These are phyloP conservation scores for Actias luna DNA, from an alignment of 2,888 invertebrate species.

Conservation along the genomic window DNA sequence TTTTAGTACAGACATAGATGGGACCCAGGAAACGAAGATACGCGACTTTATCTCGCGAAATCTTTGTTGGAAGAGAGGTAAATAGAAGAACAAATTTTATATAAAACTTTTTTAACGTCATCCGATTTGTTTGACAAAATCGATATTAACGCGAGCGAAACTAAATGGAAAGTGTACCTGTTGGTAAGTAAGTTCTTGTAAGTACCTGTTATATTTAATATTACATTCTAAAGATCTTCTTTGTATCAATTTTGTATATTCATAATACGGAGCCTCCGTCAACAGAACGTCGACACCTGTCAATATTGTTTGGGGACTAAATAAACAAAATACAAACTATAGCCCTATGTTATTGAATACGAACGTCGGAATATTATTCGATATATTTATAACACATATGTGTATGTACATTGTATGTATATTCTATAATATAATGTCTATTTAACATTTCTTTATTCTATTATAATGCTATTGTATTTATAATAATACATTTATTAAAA, in stretches of 20 bases:
- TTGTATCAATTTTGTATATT: slow-evolving; percentile 52
- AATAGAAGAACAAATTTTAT: too few relatives aligned
- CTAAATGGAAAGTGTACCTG: background rate
- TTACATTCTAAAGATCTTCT: slow-evolving; percentile 24
- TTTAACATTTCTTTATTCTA: background rate
- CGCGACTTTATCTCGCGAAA: too few relatives aligned
- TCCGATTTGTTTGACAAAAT: too few relatives aligned
- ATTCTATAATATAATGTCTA: background rate
- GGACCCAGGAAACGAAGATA: too few relatives aligned
- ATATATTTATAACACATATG: background rate
- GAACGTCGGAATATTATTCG: slow-evolving; percentile 32
- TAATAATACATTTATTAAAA: background rate
- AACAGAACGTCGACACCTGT: slow-evolving; percentile 64
- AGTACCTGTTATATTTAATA: too few relatives aligned
- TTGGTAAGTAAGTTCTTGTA: too few relatives aligned
- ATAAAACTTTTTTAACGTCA: too few relatives aligned
- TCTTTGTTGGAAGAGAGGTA: too few relatives aligned
- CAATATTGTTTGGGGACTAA: slow-evolving; percentile 57
- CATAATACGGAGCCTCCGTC: slow-evolving; percentile 49
- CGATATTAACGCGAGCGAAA: background rate
- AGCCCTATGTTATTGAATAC: slow-evolving; percentile 49
- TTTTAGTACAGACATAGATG: too few relatives aligned
- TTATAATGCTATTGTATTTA: background rate
- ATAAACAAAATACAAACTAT: slow-evolving; percentile 45
- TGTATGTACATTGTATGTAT: background rate